Conservation (phyloP, 2,888 invertebrate genomes). For the Zaprionus lineosus region DNA sequence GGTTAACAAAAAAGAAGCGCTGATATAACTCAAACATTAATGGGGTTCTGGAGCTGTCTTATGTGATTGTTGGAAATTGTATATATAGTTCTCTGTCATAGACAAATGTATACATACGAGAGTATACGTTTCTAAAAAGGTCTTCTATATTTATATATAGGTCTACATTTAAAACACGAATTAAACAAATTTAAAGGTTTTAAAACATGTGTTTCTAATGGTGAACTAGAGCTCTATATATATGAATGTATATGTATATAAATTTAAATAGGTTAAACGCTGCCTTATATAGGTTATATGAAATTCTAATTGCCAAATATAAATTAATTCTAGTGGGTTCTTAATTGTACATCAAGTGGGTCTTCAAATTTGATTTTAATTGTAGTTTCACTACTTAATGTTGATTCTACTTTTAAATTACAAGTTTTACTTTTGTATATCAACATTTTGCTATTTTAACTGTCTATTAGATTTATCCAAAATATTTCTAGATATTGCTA, state of each 20-base stretch:
- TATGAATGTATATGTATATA: background rate
- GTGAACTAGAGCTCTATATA: too few species aligned
- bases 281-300: constrained; percentile 8
- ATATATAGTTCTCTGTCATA: constrained; percentile 19
- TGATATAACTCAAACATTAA: constrained; percentile 29
- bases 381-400: too few species aligned
- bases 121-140: background rate
- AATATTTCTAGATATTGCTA: too few species aligned
- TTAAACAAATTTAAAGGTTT: constrained; percentile 10
- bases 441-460: too few species aligned
- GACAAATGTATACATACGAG: background rate
- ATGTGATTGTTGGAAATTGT: constrained; percentile 36
- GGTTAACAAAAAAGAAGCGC: constrained; percentile 19
- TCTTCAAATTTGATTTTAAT: too few species aligned
- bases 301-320: constrained; percentile 7
- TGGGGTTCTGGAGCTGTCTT: constrained; percentile 42
- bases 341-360: too few species aligned
- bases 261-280: constrained; percentile 4
- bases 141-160: constrained; percentile 1
- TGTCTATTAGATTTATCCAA: too few species aligned
- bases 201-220: constrained; percentile 34
- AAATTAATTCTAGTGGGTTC: too few species aligned
- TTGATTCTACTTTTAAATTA: too few species aligned
- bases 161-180: too few species aligned
- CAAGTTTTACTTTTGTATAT: too few species aligned